Conservation (phyloP, 2,888 invertebrate species). For the Drosophila pegasa region DNA sequence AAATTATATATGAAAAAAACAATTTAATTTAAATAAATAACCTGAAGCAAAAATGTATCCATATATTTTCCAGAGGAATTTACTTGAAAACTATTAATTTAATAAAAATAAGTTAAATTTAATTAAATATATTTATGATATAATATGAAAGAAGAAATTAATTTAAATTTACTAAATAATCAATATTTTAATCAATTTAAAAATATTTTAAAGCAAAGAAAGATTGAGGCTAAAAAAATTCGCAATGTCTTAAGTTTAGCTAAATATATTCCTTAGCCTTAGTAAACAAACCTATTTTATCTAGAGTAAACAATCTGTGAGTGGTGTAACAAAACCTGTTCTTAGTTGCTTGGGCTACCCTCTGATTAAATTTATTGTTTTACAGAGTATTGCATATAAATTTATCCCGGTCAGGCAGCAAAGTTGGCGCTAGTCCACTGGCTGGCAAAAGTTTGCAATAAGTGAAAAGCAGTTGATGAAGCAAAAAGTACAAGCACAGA, state of each 20-base stretch:
- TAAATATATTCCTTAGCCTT: not conserved
- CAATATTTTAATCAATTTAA: too few species aligned
- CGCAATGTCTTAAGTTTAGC: not conserved
- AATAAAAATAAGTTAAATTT: too few species aligned
- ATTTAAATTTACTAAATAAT: too few species aligned
- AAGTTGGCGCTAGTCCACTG: slow-evolving; percentile 36
- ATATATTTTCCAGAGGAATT: too few species aligned
- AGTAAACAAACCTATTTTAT: not conserved
- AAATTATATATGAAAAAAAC: too few species aligned
- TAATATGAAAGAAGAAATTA: too few species aligned
- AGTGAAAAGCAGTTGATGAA: slow-evolving; percentile 73
- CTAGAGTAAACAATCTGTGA: not conserved
- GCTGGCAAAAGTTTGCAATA: slow-evolving; percentile 69
- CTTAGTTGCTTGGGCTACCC: not conserved
- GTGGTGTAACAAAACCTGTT: not conserved
- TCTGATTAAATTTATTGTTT: slow-evolving; percentile 17
- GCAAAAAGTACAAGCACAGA: slow-evolving; percentile 30
- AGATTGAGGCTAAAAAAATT: not conserved
- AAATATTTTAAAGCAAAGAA: not conserved
- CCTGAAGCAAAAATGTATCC: too few species aligned
- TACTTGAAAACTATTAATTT: too few species aligned
- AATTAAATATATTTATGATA: too few species aligned
- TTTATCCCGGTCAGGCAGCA: slow-evolving; percentile 40
- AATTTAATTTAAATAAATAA: too few species aligned
- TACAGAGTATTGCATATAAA: slow-evolving; percentile 52